Conservation (phyloP, 1,140 invertebrate genomes). For the Rhyacophila brunnea region DNA sequence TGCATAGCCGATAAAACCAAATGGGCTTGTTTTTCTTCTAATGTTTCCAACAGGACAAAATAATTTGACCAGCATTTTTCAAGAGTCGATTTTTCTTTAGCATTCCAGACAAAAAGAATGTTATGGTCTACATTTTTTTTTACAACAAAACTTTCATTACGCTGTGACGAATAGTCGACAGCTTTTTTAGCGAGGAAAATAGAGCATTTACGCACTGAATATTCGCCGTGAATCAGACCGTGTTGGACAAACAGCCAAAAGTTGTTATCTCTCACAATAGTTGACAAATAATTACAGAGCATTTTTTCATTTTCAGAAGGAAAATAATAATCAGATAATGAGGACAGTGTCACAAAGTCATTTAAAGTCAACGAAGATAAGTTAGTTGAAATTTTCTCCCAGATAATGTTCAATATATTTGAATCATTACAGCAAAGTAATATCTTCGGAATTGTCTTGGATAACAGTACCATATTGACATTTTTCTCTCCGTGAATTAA, state of each 20-base stretch:
- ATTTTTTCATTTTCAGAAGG: constrained; percentile 3
- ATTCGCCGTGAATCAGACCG: constrained; percentile 25
- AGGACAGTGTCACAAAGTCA: constrained; percentile 24
- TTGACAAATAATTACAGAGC: constrained; percentile 14
- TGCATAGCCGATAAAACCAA: constrained; percentile 37
- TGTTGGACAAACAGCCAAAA: constrained; percentile 34
- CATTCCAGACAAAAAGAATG: constrained; percentile 16
- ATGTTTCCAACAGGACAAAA: constrained; percentile 40
- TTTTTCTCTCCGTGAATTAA: constrained; percentile 14
- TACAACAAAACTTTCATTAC: constrained; percentile 9
- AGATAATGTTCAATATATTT: constrained; percentile 26
- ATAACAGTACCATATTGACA: constrained; percentile 15
- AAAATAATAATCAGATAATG: constrained; percentile 31
- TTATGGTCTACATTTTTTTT: constrained; percentile 5
- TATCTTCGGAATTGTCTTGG: constrained; percentile 27
- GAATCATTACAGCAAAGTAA: constrained; percentile 28
- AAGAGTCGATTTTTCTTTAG: constrained; percentile 8
- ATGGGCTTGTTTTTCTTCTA: constrained; percentile 42
- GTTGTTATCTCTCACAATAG: constrained; percentile 19
- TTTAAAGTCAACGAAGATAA: constrained; percentile 10
- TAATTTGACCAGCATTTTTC: constrained; percentile 37
- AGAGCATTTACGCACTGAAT: constrained; percentile 29
- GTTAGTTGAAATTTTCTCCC: constrained; percentile 21
- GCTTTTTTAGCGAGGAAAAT: constrained; percentile 31
- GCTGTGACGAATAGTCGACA: constrained; percentile 14